phyloP scores from a whole-genome alignment of 2,113 vertebrate genomes.

The Chamaea fasciata region DNA sequence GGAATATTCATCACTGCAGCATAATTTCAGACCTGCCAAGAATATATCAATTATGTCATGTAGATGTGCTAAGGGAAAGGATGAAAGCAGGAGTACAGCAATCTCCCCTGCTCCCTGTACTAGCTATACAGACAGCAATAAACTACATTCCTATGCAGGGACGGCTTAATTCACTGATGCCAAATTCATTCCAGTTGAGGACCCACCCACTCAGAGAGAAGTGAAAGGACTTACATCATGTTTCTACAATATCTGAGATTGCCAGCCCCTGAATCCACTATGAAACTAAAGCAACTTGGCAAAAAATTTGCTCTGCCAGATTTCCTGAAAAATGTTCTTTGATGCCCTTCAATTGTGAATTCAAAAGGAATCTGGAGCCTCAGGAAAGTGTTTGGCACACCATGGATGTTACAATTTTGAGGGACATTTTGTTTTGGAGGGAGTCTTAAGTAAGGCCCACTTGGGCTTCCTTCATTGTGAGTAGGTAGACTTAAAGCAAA shows the following conservation, averaged over 20 bases:
- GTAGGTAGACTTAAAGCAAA: background rate
- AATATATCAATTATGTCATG: constrained; percentile 31
- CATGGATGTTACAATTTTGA: background rate
- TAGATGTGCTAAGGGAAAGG: background rate
- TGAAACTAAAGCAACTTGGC: background rate
- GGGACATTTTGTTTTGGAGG: background rate
- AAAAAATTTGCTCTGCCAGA: background rate
- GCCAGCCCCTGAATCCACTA: background rate
- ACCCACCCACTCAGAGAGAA: background rate
- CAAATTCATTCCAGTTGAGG: background rate
- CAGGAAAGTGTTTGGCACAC: background rate
- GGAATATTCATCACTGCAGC: constrained; percentile 48
- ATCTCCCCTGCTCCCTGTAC: background rate
- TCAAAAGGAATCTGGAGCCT: background rate
- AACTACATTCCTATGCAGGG: background rate
- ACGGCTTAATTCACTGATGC: background rate
- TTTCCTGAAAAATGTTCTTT: background rate
- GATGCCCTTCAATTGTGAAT: background rate
- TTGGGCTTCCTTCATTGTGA: background rate
- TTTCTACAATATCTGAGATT: background rate
- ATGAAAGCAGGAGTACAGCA: background rate
- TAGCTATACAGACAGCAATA: background rate
- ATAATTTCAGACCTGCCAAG: constrained; percentile 57
- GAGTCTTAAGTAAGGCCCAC: background rate
- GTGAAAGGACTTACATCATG: background rate